Percentiles rank a stretch among this genome's conserved stretches.
Evolutionary conservation across 2,888 invertebrate genomes (phyloP).

Genomic region (Cataglyphis livida): DNA sequence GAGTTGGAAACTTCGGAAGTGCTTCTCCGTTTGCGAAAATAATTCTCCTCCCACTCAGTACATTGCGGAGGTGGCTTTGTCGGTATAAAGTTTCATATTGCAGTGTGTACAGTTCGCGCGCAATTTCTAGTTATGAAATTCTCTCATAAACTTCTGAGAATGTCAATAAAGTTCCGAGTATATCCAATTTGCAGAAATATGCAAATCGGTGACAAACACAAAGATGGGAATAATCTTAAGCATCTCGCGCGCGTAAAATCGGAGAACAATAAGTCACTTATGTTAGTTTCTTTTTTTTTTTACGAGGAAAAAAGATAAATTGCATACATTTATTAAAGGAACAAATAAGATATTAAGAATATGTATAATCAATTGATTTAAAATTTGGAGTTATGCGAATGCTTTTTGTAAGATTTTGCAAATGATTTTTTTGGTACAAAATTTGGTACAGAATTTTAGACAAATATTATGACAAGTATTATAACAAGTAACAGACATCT

Average conservation of each 20-base stretch:
- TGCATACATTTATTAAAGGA: neutral
- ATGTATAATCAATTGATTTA: neutral
- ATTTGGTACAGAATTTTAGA: neutral
- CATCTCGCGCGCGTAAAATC: neutral
- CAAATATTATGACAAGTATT: neutral
- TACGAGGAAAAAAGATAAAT: neutral
- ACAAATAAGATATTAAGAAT: neutral
- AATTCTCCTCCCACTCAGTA: slow-evolving; percentile 32
- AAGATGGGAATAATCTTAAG: slow-evolving; percentile 12
- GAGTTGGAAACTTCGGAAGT: slow-evolving; percentile 37
- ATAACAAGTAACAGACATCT: neutral
- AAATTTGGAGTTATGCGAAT: neutral
- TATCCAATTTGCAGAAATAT: slow-evolving; percentile 17
- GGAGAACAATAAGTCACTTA: neutral
- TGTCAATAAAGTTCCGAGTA: slow-evolving; percentile 38
- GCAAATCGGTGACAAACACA: slow-evolving; percentile 26
- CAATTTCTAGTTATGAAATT: slow-evolving; percentile 44
- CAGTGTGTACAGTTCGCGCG: slow-evolving; percentile 40
- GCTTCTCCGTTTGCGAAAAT: slow-evolving; percentile 27
- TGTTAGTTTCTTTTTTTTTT: neutral
- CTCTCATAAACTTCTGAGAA: slow-evolving; percentile 28
- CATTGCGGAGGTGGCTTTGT: slow-evolving; percentile 29
- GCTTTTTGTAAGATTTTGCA: neutral
- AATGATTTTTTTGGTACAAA: neutral
- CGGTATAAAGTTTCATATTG: slow-evolving; percentile 47